Evolutionary conservation across 2,797 vertebrate genomes (phyloP), one percentile per base, ranked within the genome.

Genomic region (Decapterus maruadsi): DNA sequence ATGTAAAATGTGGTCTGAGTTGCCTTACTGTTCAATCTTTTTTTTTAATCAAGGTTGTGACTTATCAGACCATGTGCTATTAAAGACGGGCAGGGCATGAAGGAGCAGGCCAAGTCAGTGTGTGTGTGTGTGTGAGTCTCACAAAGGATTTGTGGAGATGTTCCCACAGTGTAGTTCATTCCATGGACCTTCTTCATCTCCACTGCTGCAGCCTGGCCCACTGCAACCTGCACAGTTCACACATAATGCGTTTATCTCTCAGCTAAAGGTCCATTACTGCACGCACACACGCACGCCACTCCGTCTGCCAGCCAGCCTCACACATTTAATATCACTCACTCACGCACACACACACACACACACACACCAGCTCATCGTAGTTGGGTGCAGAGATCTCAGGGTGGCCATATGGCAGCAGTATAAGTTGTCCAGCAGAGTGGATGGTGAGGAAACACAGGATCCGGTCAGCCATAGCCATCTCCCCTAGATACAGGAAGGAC

Each of bases 371-470:
- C 80, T 96, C 94, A 51, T 94, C 34, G 1, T 90, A 86, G 90
- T 95, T 96, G 74, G 87, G 94, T 69, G 95, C 81, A 70, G 91
- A 88, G 57, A 91, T 63, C 55, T 87, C 72, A 29, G 95, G 93
- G 61, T 93, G 95, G 4, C 95, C 95, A 0, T 96, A 96, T 0
- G 95, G 94, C 4, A 84, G 78, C 42, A 96, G 93, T 38, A 96
- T 93, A 34, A 93, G 80, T 68, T 96, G 95, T 9, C 96, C 94
- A 0, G 94, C 90, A 8, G 94, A 96, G 36, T 96, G 94, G 10
- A 96, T 93, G 51, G 95, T 95, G 76, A 96, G 91, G 77, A 89
- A 96, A 78, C 94, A 95, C 17, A 95, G 13, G 54, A 94, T 90
- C n/a, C 93, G 82, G 1, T 77, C 75, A 50, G 83, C 87, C 70